These are phyloP conservation scores for Paracanthobrama guichenoti DNA, from an alignment of 2,113 vertebrate genomes.

Conservation along the genomic window DNA sequence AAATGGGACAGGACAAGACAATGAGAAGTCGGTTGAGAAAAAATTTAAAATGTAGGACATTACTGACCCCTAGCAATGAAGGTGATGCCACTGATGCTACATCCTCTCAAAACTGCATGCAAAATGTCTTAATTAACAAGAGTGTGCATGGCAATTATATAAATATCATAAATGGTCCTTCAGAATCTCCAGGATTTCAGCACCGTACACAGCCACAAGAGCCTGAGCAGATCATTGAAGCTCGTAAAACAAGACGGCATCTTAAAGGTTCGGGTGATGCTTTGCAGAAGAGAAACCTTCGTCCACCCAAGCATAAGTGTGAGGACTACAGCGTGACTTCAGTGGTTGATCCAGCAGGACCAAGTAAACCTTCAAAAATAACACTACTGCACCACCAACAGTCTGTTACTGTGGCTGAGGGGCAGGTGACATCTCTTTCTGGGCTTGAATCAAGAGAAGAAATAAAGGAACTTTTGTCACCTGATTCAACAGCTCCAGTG, in stretches of 20 bases:
- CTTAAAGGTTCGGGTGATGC: neutral
- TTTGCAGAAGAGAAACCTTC: neutral
- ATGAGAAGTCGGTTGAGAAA: neutral
- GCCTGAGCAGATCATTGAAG: neutral
- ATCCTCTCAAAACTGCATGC: neutral
- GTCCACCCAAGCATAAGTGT: neutral
- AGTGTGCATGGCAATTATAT: too few species aligned
- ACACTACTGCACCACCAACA: neutral
- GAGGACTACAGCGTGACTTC: neutral
- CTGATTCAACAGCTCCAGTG: neutral
- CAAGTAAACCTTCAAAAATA: conserved; percentile 1
- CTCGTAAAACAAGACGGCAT: neutral
- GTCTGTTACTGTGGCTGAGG: neutral
- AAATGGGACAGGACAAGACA: neutral
- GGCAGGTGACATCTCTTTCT: conserved; percentile 32
- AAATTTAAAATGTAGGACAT: neutral
- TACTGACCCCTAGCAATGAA: neutral
- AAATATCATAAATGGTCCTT: neutral
- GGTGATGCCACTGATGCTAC: neutral
- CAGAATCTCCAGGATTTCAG: neutral
- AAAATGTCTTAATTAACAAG: neutral
- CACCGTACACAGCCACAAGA: neutral
- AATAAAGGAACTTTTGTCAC: neutral
- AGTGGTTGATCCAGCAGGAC: conserved; percentile 3
- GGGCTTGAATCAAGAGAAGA: neutral